phyloP scores from a whole-genome alignment of 1,140 invertebrate genomes.

The Drosophila persimilis region DNA sequence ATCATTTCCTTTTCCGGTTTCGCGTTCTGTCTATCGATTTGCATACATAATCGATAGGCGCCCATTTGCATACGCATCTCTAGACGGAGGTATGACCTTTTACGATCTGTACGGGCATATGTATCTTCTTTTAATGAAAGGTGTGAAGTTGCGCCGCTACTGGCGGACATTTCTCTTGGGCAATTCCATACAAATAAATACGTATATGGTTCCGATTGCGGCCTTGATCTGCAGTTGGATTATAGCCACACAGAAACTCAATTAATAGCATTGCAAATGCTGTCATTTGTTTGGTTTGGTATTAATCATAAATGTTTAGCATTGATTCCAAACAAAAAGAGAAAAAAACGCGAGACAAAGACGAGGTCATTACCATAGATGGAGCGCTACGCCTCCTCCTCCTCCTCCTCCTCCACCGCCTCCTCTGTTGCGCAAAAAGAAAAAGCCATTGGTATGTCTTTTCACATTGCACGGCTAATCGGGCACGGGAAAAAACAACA shows the following conservation, averaged over 20 bases:
- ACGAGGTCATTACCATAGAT: constrained; percentile 27
- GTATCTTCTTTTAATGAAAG: too few species aligned
- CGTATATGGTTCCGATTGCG: too few species aligned
- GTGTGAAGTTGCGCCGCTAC: too few species aligned
- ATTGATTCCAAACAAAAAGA: not conserved
- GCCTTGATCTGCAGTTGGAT: constrained; percentile 12
- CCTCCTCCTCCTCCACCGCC: not conserved
- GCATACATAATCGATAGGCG: constrained; percentile 55
- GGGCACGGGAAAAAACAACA: not conserved
- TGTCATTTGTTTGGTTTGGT: not conserved
- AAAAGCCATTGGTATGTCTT: not conserved
- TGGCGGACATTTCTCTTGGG: too few species aligned
- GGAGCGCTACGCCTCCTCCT: not conserved
- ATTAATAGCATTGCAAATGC: not conserved
- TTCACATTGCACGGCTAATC: constrained; percentile 35
- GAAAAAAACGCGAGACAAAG: constrained; percentile 1
- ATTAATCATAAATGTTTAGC: constrained; percentile 7
- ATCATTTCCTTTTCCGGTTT: constrained; percentile 79
- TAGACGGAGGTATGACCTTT: constrained; percentile 61
- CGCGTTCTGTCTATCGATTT: constrained; percentile 46
- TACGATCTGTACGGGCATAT: not conserved
- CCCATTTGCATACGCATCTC: constrained; percentile 58
- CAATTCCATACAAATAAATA: too few species aligned
- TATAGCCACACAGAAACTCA: not conserved
- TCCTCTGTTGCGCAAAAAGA: not conserved